phyloP scores from a whole-genome alignment of 2,888 invertebrate species.

The Physocephala rufipes region DNA sequence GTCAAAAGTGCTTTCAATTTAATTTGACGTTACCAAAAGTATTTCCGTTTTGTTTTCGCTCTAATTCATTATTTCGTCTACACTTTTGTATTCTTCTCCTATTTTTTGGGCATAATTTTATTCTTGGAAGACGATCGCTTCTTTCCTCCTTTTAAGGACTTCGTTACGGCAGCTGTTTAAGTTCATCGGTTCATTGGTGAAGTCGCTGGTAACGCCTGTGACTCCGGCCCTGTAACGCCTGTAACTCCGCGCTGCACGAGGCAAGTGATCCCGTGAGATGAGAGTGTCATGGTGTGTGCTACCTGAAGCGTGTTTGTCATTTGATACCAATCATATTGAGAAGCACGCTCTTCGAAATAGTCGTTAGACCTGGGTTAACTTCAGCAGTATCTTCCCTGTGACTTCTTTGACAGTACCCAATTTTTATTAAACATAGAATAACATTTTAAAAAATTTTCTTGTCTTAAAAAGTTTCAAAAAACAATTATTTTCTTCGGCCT shows the following conservation, averaged over 20 bases:
- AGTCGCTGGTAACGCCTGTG: too few relatives aligned
- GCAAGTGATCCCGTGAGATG: too few relatives aligned
- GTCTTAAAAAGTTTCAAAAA: too few relatives aligned
- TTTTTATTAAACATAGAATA: too few relatives aligned
- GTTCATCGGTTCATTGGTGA: slow-evolving; percentile 2
- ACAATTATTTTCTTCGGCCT: too few relatives aligned
- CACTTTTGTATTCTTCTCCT: neutral
- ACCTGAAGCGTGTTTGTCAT: neutral
- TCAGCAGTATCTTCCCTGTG: too few relatives aligned
- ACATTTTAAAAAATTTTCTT: too few relatives aligned
- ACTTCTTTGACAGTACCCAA: too few relatives aligned
- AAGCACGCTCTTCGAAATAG: too few relatives aligned
- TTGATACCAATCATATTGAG: neutral
- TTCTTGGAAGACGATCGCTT: neutral
- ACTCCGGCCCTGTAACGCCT: too few relatives aligned
- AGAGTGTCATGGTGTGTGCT: neutral
- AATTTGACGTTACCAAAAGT: slow-evolving; percentile 25
- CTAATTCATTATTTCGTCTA: neutral
- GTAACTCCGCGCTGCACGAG: too few relatives aligned
- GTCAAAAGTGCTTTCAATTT: slow-evolving; percentile 30
- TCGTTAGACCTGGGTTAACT: neutral
- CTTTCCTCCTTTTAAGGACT: neutral
- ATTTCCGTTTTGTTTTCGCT: neutral
- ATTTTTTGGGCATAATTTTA: too few relatives aligned
- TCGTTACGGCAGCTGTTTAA: neutral